These are phyloP conservation scores for Charina bottae DNA, from an alignment of 2,113 vertebrate genomes.

Conservation along the genomic window DNA sequence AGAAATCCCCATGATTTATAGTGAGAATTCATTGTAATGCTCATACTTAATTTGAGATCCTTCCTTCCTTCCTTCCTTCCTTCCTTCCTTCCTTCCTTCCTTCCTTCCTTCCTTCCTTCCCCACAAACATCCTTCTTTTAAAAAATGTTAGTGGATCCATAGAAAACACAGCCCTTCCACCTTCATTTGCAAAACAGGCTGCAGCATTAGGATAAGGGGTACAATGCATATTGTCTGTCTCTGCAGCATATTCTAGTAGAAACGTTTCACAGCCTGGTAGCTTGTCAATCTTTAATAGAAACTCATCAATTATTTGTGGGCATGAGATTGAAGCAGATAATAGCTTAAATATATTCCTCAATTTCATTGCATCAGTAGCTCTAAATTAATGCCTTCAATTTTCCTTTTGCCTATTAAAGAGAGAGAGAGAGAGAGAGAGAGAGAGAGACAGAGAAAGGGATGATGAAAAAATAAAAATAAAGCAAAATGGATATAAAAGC, in stretches of 20 bases:
- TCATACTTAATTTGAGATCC: neutral
- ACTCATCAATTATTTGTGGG: slow-evolving; percentile 90
- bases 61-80: slow-evolving; percentile 2
- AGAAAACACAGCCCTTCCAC: slow-evolving; percentile 61
- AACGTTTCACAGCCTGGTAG: slow-evolving; percentile 78
- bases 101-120: slow-evolving; percentile 27
- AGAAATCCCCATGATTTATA: neutral
- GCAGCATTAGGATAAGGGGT: slow-evolving; percentile 67
- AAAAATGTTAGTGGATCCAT: slow-evolving; percentile 24
- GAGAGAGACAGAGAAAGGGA: slow-evolving; percentile 54
- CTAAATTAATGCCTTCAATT: slow-evolving; percentile 78
- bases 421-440: slow-evolving; percentile 61
- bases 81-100: slow-evolving; percentile 22
- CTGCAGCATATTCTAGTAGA: slow-evolving; percentile 77
- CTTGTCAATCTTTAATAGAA: slow-evolving; percentile 88
- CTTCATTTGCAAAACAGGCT: slow-evolving; percentile 63
- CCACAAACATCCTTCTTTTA: neutral
- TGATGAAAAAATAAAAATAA: slow-evolving; percentile 67
- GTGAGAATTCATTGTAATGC: neutral
- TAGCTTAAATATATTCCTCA: slow-evolving; percentile 85
- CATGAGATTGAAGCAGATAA: slow-evolving; percentile 86
- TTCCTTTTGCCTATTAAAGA: slow-evolving; percentile 65
- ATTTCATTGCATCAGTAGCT: slow-evolving; percentile 85
- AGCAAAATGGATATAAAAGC: slow-evolving; percentile 70
- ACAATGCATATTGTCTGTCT: slow-evolving; percentile 74